A percentile compares a stretch with the other conserved stretches of the same genome.
Evolutionary conservation across 1,140 invertebrate species (phyloP).

Genomic region (Heterodera carotae): DNA sequence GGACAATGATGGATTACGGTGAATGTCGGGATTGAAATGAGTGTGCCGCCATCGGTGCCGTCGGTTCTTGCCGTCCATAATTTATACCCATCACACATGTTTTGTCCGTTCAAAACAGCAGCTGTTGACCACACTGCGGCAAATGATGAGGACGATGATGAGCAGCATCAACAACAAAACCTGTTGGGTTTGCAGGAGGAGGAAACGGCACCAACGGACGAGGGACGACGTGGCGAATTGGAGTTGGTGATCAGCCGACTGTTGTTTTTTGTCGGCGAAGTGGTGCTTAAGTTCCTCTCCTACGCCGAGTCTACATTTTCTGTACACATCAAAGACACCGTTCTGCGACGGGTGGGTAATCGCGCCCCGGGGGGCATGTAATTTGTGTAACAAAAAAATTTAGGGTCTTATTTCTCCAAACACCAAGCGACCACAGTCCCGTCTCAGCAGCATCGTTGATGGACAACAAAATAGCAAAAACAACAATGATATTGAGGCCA

Average conservation of each 20-base stretch:
- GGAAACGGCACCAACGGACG: not conserved
- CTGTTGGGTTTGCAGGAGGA: not conserved
- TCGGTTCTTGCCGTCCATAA: too few relatives aligned
- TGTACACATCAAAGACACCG: constrained; percentile 17
- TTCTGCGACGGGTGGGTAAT: not conserved
- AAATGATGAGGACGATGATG: too few relatives aligned
- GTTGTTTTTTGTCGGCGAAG: constrained; percentile 39
- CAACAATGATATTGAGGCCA: not conserved
- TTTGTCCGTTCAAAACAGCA: too few relatives aligned
- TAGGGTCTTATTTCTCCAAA: not conserved
- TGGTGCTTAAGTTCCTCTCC: constrained; percentile 38
- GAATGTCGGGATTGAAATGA: too few relatives aligned
- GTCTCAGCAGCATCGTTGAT: not conserved
- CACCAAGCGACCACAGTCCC: not conserved
- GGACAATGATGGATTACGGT: too few relatives aligned
- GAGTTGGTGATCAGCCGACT: constrained; percentile 31
- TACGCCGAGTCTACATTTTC: constrained; percentile 37
- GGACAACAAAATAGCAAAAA: not conserved
- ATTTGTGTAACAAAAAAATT: too few relatives aligned
- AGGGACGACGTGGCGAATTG: not conserved
- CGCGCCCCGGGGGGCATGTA: too few relatives aligned
- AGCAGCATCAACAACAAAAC: not conserved
- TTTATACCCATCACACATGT: too few relatives aligned
- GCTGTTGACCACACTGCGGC: too few relatives aligned
- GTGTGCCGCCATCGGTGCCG: too few relatives aligned